Conservation (phyloP, 2,888 invertebrate genomes). For the Pachydiplax longipennis region DNA sequence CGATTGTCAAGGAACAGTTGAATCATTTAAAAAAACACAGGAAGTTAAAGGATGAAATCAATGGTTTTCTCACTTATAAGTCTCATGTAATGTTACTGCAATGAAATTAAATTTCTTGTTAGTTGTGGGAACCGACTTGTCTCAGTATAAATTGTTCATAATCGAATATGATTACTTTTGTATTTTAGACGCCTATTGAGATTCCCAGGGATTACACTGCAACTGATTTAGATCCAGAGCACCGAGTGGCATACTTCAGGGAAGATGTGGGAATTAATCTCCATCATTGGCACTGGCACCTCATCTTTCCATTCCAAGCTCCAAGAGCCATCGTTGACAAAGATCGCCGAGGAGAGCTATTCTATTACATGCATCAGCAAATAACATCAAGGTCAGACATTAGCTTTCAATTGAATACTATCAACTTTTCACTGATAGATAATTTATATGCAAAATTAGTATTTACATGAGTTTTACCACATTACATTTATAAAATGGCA, state of each 20-base stretch:
- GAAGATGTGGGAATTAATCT: slow-evolving; percentile 86
- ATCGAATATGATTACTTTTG: background rate
- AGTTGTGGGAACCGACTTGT: no score
- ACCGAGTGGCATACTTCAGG: slow-evolving; percentile 82
- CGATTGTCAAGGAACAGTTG: no score
- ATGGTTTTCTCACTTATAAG: no score
- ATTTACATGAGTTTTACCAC: no score
- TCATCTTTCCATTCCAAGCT: slow-evolving; percentile 80
- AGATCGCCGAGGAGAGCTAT: slow-evolving; percentile 80
- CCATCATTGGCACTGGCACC: slow-evolving; percentile 93
- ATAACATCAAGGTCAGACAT: slow-evolving; percentile 70
- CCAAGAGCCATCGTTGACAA: slow-evolving; percentile 74
- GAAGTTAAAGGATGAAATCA: no score
- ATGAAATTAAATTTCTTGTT: no score
- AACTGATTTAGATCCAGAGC: slow-evolving; percentile 76
- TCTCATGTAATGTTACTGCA: no score
- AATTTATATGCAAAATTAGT: no score
- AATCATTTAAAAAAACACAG: no score
- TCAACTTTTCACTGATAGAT: no score
- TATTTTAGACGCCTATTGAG: slow-evolving; percentile 67
- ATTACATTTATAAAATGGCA: slow-evolving; percentile 58
- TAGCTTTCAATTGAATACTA: slow-evolving; percentile 62
- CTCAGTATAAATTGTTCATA: no score
- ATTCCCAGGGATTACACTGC: slow-evolving; percentile 81
- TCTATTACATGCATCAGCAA: slow-evolving; percentile 83